Percentiles rank a stretch among this genome's conserved stretches.
These are phyloP conservation scores for Branchellion lobata DNA, from an alignment of 2,888 invertebrate genomes.

Conservation along the genomic window DNA sequence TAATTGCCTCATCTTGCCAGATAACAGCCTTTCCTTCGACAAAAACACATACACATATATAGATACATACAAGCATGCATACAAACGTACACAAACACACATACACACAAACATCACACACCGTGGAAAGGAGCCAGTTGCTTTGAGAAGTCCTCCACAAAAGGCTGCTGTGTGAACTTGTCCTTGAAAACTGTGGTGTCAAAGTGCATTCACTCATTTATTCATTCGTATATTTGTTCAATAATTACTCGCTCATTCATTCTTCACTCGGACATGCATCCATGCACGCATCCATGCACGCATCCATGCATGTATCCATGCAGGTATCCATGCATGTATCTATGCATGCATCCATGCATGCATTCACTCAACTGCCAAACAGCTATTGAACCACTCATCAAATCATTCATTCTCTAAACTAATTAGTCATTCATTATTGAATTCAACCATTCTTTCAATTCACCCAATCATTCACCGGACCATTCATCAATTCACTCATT, in stretches of 20 bases:
- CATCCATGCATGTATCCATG: background rate
- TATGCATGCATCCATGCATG: no score
- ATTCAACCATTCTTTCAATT: no score
- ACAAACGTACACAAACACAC: no score
- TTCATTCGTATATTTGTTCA: background rate
- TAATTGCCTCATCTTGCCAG: no score
- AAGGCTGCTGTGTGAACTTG: slow-evolving; percentile 72
- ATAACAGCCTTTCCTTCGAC: no score
- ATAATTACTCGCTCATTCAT: background rate
- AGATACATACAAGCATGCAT: no score
- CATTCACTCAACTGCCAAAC: no score
- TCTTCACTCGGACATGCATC: background rate
- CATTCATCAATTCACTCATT: no score
- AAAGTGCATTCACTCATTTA: background rate
- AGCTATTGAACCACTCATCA: background rate
- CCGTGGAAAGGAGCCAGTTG: background rate
- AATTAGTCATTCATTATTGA: no score
- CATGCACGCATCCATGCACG: background rate
- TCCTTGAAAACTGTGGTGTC: slow-evolving; percentile 80
- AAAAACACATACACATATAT: no score
- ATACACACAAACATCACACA: no score
- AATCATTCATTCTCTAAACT: background rate
- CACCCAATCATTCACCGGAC: no score
- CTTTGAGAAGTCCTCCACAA: slow-evolving; percentile 68
- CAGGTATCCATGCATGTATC: background rate